Evolutionary conservation across 2,888 invertebrate genomes (phyloP), one percentile per base, ranked within the genome.

Genomic region (Latheticus oryzae): DNA sequence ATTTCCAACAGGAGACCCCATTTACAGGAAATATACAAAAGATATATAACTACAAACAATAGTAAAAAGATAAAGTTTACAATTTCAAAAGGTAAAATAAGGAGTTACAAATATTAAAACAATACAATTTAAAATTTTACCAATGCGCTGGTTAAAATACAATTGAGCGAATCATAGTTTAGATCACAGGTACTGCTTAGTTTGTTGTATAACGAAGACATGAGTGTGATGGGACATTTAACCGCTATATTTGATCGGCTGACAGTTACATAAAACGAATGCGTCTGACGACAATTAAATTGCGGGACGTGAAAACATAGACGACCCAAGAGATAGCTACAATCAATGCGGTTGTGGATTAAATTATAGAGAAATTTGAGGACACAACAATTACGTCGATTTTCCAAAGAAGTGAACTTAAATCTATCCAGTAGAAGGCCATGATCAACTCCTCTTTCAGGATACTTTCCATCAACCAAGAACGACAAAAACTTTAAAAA

Each of bases 171-270:
- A 19, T 24, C 24, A 24, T 24, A 8, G 24, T 24, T 2, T 7
- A 24, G 2, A 24, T 24, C 24, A 24, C 24, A 24, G 7, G 7
- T 2, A 24, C 3, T 24, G 8, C 24, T 4, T 7, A 24, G 2
- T 24, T 24, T 24, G 7, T 24, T 24, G 7, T 2, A 7, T 2
- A 24, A 8, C 2, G 24, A 24, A 2, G 24, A 4, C 24, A 24
- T 24, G 24, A 24, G 24, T 24, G 7, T 8, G 8, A 24, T 24
- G 24, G 24, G 24, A 24, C n/a, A 24, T 7, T 7, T 24, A 24
- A 7, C 7, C 2, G 3, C 24, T 4, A 24, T 8, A 24, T 24
- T 24, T 4, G 24, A 4, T 2, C 24, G 24, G 8, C 2, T 24
- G 8, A 8, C 24, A 4, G 24, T 24, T 7, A 8, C 2, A 24